Base-by-base conservation (phyloP, 1,140 invertebrate genomes). In the Mizuhopecten yessoensis region DNA sequence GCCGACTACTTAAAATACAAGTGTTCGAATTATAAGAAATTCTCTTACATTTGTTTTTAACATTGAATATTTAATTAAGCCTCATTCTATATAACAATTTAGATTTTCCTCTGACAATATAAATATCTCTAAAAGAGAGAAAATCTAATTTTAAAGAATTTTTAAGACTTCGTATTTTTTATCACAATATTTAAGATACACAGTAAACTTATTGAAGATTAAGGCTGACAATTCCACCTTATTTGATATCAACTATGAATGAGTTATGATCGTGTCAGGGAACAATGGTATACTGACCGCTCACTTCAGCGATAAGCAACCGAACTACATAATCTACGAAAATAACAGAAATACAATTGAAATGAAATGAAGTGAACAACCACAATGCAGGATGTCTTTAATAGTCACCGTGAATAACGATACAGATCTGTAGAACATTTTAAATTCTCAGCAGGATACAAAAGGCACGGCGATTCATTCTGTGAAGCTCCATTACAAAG, bases 401-500 rank as follows among this genome's bases (percentile, higher is more conserved):
- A 75, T 75, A 9, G 57, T 75, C 57, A 29, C 57, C 2, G n/a
- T 75, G 23, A 75, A 75, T 75, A 75, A 11, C 57, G 57, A 75
- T 75, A 75, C 57, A 29, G 11, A 75, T 75, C 57, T 75, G 5
- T 75, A 29, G 57, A 23, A 75, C 29, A 75, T 75, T 75, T 29
- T 9, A 75, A n/a, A 75, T 75, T 75, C 23, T 29, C 57, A 75
- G 57, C 57, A 11, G 57, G 57, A n/a, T 75, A 75, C 17, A 75
- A 75, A 75, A 75, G 57, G 57, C 57, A 75, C 23, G n/a, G n/a
- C 57, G 57, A 75, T 75, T 75, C 57, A 75, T n/a, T 75, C 29
- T 75, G 11, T 17, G 23, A 29, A 75, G 9, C 57, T 75, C 57
- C 57, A 7, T 23, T 1, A 75, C n/a, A 75, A 75, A 75, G 57